A percentile compares a stretch with the other conserved stretches of the same genome.
Conservation (phyloP, 37 sponge, comb jelly and placozoan species). For the Oopsacas minuta region DNA sequence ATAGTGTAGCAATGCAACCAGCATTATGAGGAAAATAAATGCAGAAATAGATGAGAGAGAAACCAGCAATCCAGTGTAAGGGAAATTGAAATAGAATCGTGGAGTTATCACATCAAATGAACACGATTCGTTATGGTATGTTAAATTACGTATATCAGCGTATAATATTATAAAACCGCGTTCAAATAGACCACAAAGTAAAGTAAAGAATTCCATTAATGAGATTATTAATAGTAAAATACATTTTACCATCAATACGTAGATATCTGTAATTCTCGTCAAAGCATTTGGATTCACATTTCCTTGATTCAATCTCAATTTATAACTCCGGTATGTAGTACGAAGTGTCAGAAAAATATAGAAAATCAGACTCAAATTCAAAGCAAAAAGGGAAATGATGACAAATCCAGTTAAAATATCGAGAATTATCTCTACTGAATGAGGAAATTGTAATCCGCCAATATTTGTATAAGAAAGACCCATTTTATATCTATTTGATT, state of each 20-base stretch:
- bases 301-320: background rate
- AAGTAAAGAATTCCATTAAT: background rate
- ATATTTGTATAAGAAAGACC: background rate
- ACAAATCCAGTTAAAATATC: background rate
- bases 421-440: background rate
- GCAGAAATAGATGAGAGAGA: background rate
- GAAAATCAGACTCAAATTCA: background rate
- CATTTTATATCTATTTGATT: too few species aligned
- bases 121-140: background rate
- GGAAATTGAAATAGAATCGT: background rate
- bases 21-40: background rate
- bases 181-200: background rate
- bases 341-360: background rate
- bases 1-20: background rate
- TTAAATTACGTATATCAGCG: background rate
- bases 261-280: background rate
- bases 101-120: background rate
- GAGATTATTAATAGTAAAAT: background rate
- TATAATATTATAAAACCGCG: background rate
- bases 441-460: background rate
- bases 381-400: background rate
- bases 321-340: background rate
- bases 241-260: background rate
- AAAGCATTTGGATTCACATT: background rate
- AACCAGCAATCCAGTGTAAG: background rate